These are phyloP conservation scores for Araneus ventricosus DNA, from an alignment of 1,140 invertebrate species.

Conservation along the genomic window DNA sequence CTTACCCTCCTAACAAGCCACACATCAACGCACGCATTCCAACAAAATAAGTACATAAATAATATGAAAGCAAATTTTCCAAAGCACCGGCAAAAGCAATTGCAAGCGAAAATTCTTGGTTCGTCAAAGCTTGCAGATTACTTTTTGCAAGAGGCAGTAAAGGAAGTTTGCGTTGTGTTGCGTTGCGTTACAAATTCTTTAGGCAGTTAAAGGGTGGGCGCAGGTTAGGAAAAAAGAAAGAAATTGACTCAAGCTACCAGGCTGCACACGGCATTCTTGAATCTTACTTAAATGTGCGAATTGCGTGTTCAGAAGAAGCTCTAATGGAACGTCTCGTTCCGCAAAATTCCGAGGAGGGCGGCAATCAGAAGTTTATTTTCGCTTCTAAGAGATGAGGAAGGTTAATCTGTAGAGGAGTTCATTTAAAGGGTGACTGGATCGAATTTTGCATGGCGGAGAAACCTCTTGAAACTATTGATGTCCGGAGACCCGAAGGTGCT, in stretches of 20 bases:
- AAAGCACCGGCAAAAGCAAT: not conserved
- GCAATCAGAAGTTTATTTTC: slow-evolving; percentile 53
- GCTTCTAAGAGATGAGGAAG: not conserved
- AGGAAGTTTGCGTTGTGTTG: slow-evolving; percentile 37
- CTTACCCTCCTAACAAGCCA: slow-evolving; percentile 18
- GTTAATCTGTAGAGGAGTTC: slow-evolving; percentile 48
- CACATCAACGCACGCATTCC: not conserved
- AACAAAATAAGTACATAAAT: not conserved
- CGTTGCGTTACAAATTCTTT: slow-evolving; percentile 27
- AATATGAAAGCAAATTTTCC: not conserved
- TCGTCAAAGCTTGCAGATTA: slow-evolving; percentile 47
- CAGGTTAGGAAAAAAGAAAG: not conserved
- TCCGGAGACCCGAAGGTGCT: not conserved
- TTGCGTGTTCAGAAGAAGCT: slow-evolving; percentile 33
- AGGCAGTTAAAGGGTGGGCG: slow-evolving; percentile 17
- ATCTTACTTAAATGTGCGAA: slow-evolving; percentile 62
- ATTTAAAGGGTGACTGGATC: slow-evolving; percentile 28
- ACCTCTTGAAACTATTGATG: not conserved
- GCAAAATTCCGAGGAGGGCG: slow-evolving; percentile 17
- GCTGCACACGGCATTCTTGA: slow-evolving; percentile 40
- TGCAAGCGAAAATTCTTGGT: not conserved
- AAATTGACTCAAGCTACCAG: slow-evolving; percentile 31
- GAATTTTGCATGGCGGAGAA: not conserved
- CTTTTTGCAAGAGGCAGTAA: slow-evolving; percentile 48
- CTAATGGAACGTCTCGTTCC: slow-evolving; percentile 41